Conservation (phyloP, 2,888 invertebrate genomes). For the Tholera decimalis region DNA sequence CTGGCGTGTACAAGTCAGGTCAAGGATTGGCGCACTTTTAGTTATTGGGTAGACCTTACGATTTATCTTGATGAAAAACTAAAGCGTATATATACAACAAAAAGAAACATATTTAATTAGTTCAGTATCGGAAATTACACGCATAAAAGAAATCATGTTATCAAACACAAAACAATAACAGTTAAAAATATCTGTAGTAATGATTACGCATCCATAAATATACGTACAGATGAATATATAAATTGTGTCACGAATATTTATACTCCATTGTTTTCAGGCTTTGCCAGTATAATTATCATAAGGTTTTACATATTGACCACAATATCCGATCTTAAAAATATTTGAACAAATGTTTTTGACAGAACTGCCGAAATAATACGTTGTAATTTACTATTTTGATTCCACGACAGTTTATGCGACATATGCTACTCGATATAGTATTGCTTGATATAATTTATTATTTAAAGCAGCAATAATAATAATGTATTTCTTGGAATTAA, state of each 20-base stretch:
- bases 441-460: conserved; percentile 28
- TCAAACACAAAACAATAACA: conserved; percentile 39
- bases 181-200: conserved; percentile 33
- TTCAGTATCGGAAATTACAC: conserved; percentile 23
- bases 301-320: conserved; percentile 53
- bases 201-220: conserved; percentile 54
- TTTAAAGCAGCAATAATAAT: conserved; percentile 15
- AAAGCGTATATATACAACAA: conserved; percentile 4
- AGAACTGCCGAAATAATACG: conserved; percentile 55
- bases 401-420: conserved; percentile 15
- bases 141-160: conserved; percentile 27
- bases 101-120: conserved; percentile 24
- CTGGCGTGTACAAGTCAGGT: conserved; percentile 58
- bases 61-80: conserved; percentile 27
- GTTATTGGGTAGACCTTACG: conserved; percentile 16
- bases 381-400: conserved; percentile 34
- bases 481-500: conserved; percentile 27
- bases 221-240: conserved; percentile 56
- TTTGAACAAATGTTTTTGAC: conserved; percentile 74
- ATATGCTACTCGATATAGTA: conserved; percentile 42
- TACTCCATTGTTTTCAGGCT: conserved; percentile 77
- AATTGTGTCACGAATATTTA: conserved; percentile 82
- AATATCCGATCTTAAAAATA: conserved; percentile 49
- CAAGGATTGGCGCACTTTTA: conserved; percentile 53
- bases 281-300: conserved; percentile 70